These are phyloP conservation scores for Diarsia dahlii DNA, from an alignment of 2,888 invertebrate genomes.

Conservation along the genomic window DNA sequence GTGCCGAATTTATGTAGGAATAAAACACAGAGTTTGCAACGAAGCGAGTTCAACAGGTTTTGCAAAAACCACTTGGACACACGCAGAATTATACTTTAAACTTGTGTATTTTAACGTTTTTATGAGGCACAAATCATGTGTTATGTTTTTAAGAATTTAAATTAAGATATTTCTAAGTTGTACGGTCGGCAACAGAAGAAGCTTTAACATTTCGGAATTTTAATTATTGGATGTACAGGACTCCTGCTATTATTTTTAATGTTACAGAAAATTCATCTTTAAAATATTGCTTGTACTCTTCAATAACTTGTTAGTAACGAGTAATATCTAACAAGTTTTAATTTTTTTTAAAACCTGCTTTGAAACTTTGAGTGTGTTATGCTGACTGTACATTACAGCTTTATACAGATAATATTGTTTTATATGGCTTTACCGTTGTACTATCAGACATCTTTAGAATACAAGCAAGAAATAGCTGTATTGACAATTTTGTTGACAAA, in stretches of 20 bases:
- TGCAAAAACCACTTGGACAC: conserved; percentile 9
- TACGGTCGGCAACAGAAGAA: no score
- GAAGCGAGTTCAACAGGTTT: conserved; percentile 59
- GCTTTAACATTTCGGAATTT: no score
- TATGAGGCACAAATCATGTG: conserved; percentile 51
- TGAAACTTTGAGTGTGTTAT: no score
- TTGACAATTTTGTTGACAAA: not conserved
- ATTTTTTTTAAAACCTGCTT: no score
- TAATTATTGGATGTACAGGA: no score
- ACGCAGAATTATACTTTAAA: conserved; percentile 39
- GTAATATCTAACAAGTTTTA: no score
- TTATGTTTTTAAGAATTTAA: conserved; percentile 32
- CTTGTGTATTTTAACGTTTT: conserved; percentile 47
- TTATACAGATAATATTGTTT: not conserved
- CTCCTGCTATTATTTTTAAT: no score
- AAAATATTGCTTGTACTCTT: no score
- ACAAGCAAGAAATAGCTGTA: conserved; percentile 2
- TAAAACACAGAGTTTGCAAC: conserved; percentile 68
- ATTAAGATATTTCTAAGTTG: conserved; percentile 1
- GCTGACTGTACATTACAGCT: no score
- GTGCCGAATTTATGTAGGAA: conserved; percentile 77
- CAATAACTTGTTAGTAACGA: no score
- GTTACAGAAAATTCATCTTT: no score
- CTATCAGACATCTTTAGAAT: not conserved
- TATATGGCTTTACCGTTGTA: not conserved